These are phyloP conservation scores for Mormyrops boulengeri DNA, from an alignment of 2,797 vertebrate genomes.

Conservation along the genomic window DNA sequence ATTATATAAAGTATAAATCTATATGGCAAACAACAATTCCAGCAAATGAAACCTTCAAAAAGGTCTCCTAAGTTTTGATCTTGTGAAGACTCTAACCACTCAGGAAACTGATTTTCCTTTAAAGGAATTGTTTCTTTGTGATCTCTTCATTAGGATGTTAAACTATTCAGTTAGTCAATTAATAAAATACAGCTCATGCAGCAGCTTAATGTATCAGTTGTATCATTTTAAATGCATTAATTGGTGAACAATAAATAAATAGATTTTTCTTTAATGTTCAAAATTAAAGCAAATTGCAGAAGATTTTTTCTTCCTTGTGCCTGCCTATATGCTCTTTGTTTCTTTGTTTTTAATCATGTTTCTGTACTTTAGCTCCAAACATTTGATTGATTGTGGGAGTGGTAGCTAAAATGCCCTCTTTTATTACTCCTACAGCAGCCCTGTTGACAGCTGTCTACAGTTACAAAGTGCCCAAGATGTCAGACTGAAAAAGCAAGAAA, in stretches of 20 bases:
- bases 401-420: not conserved
- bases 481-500: not conserved
- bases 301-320: not conserved
- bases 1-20: not conserved
- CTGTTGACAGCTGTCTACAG: not conserved
- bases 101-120: not conserved
- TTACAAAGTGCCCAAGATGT: not conserved
- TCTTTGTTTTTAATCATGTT: not conserved
- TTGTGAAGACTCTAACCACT: not conserved
- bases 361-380: not conserved
- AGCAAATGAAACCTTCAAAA: not conserved
- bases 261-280: not conserved
- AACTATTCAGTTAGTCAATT: not conserved
- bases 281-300: not conserved
- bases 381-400: not conserved
- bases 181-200: not conserved
- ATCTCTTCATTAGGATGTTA: not conserved
- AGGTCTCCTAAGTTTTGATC: not conserved
- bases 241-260: not conserved
- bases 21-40: not conserved
- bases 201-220: not conserved
- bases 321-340: not conserved
- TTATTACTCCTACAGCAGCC: not conserved
- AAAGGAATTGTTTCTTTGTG: not conserved
- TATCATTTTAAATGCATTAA: not conserved